Evolutionary conservation across 2,888 invertebrate genomes (phyloP).

Genomic region (Calliphora vomitoria): DNA sequence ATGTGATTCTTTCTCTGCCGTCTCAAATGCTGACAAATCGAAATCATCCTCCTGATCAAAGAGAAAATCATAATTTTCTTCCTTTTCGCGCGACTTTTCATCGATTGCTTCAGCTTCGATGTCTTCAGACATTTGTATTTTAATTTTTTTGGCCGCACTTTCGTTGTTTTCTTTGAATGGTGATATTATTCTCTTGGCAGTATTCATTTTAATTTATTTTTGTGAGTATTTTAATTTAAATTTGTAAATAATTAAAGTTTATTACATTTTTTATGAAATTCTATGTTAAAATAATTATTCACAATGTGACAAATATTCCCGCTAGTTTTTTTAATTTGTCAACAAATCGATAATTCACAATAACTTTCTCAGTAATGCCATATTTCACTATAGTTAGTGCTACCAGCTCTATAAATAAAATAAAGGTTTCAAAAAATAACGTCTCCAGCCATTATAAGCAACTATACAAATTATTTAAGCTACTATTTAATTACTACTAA

Average conservation of each 20-base stretch:
- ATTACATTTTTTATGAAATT: neutral
- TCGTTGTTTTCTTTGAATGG: slow-evolving; percentile 66
- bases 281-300: neutral
- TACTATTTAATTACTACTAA: no score
- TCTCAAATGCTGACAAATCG: slow-evolving; percentile 74
- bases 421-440: neutral
- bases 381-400: neutral
- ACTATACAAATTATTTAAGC: no score
- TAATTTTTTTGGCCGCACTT: slow-evolving; percentile 70
- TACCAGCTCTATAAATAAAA: neutral
- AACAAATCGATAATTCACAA: slow-evolving; percentile 17
- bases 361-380: neutral
- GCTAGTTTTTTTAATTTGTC: slow-evolving; percentile 12
- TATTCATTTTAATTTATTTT: slow-evolving; percentile 55
- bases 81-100: slow-evolving; percentile 11
- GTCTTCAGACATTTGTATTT: slow-evolving; percentile 39
- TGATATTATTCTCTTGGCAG: slow-evolving; percentile 71
- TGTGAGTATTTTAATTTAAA: neutral
- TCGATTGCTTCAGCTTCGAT: neutral
- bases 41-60: slow-evolving; percentile 79
- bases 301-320: neutral
- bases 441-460: no score
- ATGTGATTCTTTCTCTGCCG: slow-evolving; percentile 44
- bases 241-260: neutral
- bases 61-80: slow-evolving; percentile 78